A percentile compares a stretch with the other conserved stretches of the same genome.
phyloP scores from a whole-genome alignment of 1,140 invertebrate species.

The Cyclina sinensis region DNA sequence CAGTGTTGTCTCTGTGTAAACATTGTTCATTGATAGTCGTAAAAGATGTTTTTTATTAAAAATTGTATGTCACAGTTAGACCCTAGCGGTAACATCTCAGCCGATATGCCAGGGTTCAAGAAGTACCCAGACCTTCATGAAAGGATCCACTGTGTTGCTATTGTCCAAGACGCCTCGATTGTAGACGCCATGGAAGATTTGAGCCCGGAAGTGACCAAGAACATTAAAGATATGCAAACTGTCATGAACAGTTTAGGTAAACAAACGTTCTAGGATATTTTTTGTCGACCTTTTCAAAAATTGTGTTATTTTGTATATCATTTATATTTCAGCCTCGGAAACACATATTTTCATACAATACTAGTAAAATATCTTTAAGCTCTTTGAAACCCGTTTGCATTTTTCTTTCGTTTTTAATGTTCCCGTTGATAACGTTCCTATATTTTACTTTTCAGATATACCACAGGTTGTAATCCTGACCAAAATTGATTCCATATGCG shows the following conservation, averaged over 20 bases:
- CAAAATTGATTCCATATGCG: slow-evolving; percentile 31
- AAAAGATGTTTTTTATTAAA: background rate
- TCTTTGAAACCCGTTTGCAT: no score
- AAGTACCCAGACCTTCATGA: slow-evolving; percentile 30
- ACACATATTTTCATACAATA: no score
- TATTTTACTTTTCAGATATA: slow-evolving; percentile 8
- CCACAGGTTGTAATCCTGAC: slow-evolving; percentile 43
- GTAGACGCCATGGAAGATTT: background rate
- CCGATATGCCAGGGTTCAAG: slow-evolving; percentile 37
- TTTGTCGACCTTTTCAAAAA: no score
- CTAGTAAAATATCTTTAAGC: no score
- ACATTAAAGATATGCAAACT: slow-evolving; percentile 42
- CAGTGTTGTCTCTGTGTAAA: background rate
- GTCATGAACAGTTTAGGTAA: slow-evolving; percentile 53
- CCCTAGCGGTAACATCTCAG: slow-evolving; percentile 20
- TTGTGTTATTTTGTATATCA: no score
- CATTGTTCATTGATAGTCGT: background rate
- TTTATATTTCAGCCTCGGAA: no score
- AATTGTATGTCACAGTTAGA: slow-evolving; percentile 26
- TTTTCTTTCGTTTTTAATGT: no score
- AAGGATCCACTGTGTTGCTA: slow-evolving; percentile 30
- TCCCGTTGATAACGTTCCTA: background rate
- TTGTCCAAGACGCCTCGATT: slow-evolving; percentile 26
- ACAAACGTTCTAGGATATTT: no score
- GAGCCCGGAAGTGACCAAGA: slow-evolving; percentile 10